Conservation (phyloP, 2,113 vertebrate genomes). For the Jacana jacana region DNA sequence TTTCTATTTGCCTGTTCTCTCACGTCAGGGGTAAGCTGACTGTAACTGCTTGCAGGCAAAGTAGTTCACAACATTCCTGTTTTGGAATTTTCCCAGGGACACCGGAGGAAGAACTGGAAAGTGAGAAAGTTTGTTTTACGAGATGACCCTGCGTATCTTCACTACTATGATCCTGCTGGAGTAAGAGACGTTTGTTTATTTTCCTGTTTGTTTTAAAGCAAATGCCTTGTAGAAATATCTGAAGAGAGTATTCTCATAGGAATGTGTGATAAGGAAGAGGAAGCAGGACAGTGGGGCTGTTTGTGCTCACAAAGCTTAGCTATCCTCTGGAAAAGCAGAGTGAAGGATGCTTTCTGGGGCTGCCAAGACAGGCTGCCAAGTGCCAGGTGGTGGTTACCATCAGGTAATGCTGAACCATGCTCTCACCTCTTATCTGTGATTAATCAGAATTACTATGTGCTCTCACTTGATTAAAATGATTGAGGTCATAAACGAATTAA, state of each 20-base stretch:
- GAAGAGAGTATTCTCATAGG: not conserved
- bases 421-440: not conserved
- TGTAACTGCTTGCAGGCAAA: not conserved
- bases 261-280: not conserved
- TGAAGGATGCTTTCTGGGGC: not conserved
- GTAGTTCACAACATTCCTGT: not conserved
- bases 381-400: not conserved
- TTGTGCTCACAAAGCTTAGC: not conserved
- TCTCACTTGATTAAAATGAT: not conserved
- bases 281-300: not conserved
- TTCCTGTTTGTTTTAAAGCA: not conserved
- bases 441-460: not conserved
- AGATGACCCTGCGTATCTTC: slow-evolving; percentile 94
- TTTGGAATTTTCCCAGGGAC: slow-evolving; percentile 79
- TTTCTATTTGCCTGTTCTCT: not conserved
- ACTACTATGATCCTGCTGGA: slow-evolving; percentile 95
- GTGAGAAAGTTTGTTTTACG: slow-evolving; percentile 94
- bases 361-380: not conserved
- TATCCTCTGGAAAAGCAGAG: not conserved
- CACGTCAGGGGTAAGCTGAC: not conserved
- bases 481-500: not conserved
- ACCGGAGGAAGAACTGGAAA: slow-evolving; percentile 97
- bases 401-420: not conserved
- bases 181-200: slow-evolving; percentile 63
- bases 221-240: not conserved